Conservation (phyloP, 2,888 invertebrate genomes). For the Steinernema scapterisci region DNA sequence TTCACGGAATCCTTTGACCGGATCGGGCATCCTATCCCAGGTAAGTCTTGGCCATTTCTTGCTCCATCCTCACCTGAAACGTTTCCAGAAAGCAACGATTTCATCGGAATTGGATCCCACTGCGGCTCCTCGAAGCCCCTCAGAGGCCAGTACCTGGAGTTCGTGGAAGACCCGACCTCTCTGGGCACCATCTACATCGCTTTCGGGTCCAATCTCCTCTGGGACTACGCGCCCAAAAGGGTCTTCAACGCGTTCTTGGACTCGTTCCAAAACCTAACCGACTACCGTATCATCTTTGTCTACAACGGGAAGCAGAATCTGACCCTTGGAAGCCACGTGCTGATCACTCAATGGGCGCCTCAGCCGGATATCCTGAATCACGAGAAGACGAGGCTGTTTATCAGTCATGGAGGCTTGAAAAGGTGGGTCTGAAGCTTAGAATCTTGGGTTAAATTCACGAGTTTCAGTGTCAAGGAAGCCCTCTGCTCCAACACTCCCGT, state of each 20-base stretch:
- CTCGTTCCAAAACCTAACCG: background rate
- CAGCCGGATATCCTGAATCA: constrained; percentile 29
- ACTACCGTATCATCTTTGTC: constrained; percentile 32
- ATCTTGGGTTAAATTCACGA: background rate
- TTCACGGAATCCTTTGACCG: background rate
- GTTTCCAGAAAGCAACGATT: background rate
- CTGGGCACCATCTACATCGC: constrained; percentile 36
- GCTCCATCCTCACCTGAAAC: background rate
- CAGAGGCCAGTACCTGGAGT: background rate
- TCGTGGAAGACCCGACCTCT: constrained; percentile 33
- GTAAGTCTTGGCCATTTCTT: background rate
- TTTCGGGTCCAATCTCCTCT: constrained; percentile 32
- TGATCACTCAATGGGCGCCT: constrained; percentile 24
- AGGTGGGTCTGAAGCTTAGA: constrained; percentile 19
- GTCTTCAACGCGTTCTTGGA: constrained; percentile 10
- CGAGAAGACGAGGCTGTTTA: constrained; percentile 24
- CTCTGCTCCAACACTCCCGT: constrained; percentile 32
- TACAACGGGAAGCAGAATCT: constrained; percentile 7
- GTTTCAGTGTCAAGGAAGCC: constrained; percentile 7
- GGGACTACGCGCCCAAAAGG: constrained; percentile 5
- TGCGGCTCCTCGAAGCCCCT: background rate
- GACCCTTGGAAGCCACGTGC: constrained; percentile 14
- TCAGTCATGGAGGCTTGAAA: constrained; percentile 36
- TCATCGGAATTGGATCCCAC: constrained; percentile 1
- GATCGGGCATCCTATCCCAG: constrained; percentile 1